Percentiles rank a stretch among this genome's conserved stretches.
phyloP scores from a whole-genome alignment of 2,888 invertebrate genomes.

The Boloria selene region DNA sequence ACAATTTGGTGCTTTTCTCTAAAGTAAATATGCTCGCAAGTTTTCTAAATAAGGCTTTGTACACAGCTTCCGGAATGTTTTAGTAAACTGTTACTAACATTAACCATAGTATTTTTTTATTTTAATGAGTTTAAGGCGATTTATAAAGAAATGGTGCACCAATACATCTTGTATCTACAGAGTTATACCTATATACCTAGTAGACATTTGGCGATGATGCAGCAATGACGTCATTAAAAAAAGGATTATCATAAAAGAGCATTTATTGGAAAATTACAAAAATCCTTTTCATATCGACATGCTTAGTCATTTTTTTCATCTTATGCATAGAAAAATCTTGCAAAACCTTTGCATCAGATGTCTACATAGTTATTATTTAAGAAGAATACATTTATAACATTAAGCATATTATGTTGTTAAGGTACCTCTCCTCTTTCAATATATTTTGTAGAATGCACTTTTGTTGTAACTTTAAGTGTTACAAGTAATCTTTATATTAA shows the following conservation, averaged over 20 bases:
- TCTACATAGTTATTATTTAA: conserved; percentile 8
- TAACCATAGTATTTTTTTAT: conserved; percentile 53
- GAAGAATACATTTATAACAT: conserved; percentile 11
- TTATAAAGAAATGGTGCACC: conserved; percentile 48
- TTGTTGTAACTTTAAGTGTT: conserved; percentile 8
- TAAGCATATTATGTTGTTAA: conserved; percentile 15
- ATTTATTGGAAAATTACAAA: conserved; percentile 14
- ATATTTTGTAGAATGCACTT: conserved; percentile 12
- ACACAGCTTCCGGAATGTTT: conserved; percentile 82
- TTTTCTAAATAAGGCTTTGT: conserved; percentile 74
- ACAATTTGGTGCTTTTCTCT: conserved; percentile 72
- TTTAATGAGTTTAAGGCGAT: conserved; percentile 34
- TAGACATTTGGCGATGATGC: neutral
- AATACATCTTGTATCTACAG: conserved; percentile 33
- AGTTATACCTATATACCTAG: neutral
- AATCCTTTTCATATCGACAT: neutral
- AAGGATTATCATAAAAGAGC: neutral
- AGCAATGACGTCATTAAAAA: conserved; percentile 8
- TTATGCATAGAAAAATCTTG: neutral
- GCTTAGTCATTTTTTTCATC: neutral
- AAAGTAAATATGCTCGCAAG: conserved; percentile 64
- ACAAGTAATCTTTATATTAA: conserved; percentile 27
- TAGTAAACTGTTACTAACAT: conserved; percentile 78
- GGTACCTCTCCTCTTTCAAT: conserved; percentile 7
- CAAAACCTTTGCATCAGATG: conserved; percentile 3